Evolutionary conservation across 53 echinoderm and acorn worm species (phyloP), one percentile per base, ranked within the genome.

Genomic region (Zoroaster sp.): DNA sequence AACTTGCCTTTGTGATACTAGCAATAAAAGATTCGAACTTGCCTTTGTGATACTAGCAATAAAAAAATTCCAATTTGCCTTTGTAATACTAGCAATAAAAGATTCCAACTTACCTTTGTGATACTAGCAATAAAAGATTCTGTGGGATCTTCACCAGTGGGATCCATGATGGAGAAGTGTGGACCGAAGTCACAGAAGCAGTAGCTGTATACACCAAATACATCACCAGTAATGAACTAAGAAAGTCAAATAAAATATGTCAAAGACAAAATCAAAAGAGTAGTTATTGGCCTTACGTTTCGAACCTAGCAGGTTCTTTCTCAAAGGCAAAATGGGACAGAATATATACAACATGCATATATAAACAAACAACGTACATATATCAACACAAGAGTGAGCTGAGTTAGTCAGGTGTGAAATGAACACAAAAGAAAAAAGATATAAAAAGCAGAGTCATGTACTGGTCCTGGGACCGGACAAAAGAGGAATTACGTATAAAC

Each of bases 111-210:
- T 75, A 90, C 96, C 94, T 96, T 94, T 11, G 96, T 92, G 28
- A 96, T 94, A 12, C 36, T 83, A 15, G 94, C 88, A 35, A 96
- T 86, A 66, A 96, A 96, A 21, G 89, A 86, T 52, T 96, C 94
- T 73, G 52, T 91, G 2, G 94, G 91, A 32, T 99, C 99, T 83
- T 99, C 99, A 12, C 99, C 99, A 31, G 91, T 91, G 0, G 63
- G 76, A 65, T 99, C 99, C 38, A 93, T 88, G 15, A 99, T 93
- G 30, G 88, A 91, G 63, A 99, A 99, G 59, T 96, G 87, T 33
- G 91, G 88, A 1, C 99, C 99, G 88, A 99, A 96, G 63, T 99
- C 99, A 92, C 99, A 99, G 93, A 99, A 99, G 11, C 86, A 83
- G 55, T 91, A 94, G 87, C 99, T 89, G 80, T 92, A 96, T 17